Evolutionary conservation across 2,888 invertebrate species (phyloP), one percentile per base, ranked within the genome.

Genomic region (Nymphalis c-album): DNA sequence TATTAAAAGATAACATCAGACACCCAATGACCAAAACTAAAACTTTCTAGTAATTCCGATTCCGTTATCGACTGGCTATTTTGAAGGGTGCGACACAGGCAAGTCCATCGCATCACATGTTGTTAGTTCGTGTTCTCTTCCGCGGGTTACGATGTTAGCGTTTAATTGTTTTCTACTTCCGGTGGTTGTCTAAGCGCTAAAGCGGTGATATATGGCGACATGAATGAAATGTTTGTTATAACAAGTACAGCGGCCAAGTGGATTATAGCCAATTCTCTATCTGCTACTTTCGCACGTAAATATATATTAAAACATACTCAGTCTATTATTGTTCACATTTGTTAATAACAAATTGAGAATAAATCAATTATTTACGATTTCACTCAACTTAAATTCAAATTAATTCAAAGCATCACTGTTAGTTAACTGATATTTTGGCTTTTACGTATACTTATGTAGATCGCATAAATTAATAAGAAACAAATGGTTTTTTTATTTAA

Each of bases 1-100:
- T 76, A 81, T 70, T 64, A 63, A 71, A 53, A 63, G 48, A 59
- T 50, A 50, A 60, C 67, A 51, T 69, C 61, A 69, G 51, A 63
- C 48, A 68, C 59, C 35, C 58, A 17, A 31, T 17, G 16, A 55
- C 8, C n/a, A 46, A 31, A 20, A 5, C 26, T 26, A 16, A 17
- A 51, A 18, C n/a, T 13, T 13, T 40, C 1, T 31, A 60, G 47
- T 40, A 13, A 48, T 31, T 46, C n/a, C n/a, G 3, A 22, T 10
- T n/a, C 53, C 45, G 0, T 10, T 16, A 51, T 13, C 6, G 3
- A 22, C 1, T 6, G 7, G 20, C 40, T 40, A 13, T n/a, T 26
- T 7, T 26, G 7, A 55, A 17, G 17, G 13, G 17, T 55, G 26
- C 53, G 53, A 7, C n/a, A 7, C 31, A 31, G 26, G 51, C 13